phyloP scores from a whole-genome alignment of 2,113 vertebrate genomes.

The Acanthochromis polyacanthus region DNA sequence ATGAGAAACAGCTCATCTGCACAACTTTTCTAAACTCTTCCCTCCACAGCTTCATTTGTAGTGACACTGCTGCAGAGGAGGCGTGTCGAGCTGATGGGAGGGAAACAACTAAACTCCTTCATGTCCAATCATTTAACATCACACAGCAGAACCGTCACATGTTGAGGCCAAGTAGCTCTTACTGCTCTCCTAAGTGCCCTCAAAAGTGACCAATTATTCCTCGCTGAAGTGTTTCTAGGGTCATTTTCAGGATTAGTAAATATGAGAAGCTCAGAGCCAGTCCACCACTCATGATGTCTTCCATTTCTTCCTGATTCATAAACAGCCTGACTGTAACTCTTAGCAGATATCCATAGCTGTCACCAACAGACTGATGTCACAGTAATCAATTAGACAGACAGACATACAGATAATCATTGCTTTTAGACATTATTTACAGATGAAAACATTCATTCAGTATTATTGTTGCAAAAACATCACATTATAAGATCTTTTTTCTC shows the following conservation, averaged over 20 bases:
- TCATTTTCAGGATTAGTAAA: background rate
- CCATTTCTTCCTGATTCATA: too few species aligned
- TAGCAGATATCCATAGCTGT: too few species aligned
- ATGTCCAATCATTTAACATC: slow-evolving; percentile 8
- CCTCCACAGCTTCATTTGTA: slow-evolving; percentile 49
- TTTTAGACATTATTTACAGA: too few species aligned
- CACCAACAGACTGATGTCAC: too few species aligned
- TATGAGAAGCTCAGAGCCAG: background rate
- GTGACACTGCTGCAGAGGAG: slow-evolving; percentile 38
- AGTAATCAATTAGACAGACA: too few species aligned
- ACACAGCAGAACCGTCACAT: slow-evolving; percentile 29
- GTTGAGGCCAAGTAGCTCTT: slow-evolving; percentile 15
- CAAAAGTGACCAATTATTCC: background rate
- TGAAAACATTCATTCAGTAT: too few species aligned
- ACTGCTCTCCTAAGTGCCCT: background rate
- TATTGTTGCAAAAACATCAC: too few species aligned
- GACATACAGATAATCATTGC: too few species aligned
- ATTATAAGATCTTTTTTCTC: too few species aligned
- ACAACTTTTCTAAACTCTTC: slow-evolving; percentile 51
- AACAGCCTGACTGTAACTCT: too few species aligned
- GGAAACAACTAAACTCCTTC: slow-evolving; percentile 3
- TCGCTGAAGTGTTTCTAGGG: background rate
- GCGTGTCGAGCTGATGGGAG: slow-evolving; percentile 48
- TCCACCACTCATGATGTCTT: too few species aligned
- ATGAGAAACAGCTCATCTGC: slow-evolving; percentile 21